Conservation (phyloP, 2,888 invertebrate genomes). For the Chymomyza fuscimana region DNA sequence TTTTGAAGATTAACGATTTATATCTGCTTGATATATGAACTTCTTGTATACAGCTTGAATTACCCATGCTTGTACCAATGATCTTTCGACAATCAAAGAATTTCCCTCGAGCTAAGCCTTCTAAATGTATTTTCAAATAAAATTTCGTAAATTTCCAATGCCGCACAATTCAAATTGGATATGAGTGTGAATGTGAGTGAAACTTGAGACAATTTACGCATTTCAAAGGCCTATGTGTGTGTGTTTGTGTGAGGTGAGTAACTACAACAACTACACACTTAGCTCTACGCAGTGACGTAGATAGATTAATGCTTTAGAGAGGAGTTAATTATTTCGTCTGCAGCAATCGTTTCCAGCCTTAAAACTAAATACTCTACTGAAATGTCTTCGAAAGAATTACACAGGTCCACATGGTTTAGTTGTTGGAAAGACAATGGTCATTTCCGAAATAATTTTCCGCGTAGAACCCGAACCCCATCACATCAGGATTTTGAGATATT, state of each 20-base stretch:
- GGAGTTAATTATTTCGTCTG: too few species aligned
- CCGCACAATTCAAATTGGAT: slow-evolving; percentile 3
- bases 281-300: too few species aligned
- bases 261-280: too few species aligned
- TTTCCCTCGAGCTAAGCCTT: slow-evolving; percentile 40
- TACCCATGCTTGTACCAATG: background rate
- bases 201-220: slow-evolving; percentile 1
- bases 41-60: background rate
- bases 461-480: too few species aligned
- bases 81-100: slow-evolving; percentile 47
- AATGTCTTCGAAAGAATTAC: too few species aligned
- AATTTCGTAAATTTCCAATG: slow-evolving; percentile 28
- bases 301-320: too few species aligned
- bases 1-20: background rate
- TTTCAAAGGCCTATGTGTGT: background rate
- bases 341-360: too few species aligned
- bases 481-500: too few species aligned
- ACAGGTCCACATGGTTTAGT: too few species aligned
- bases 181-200: background rate
- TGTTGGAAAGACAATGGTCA: too few species aligned
- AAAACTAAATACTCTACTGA: too few species aligned
- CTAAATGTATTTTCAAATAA: slow-evolving; percentile 26
- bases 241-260: background rate
- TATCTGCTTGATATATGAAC: background rate
- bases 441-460: too few species aligned